phyloP scores from a whole-genome alignment of 2,888 invertebrate species.

The Myathropa florea region DNA sequence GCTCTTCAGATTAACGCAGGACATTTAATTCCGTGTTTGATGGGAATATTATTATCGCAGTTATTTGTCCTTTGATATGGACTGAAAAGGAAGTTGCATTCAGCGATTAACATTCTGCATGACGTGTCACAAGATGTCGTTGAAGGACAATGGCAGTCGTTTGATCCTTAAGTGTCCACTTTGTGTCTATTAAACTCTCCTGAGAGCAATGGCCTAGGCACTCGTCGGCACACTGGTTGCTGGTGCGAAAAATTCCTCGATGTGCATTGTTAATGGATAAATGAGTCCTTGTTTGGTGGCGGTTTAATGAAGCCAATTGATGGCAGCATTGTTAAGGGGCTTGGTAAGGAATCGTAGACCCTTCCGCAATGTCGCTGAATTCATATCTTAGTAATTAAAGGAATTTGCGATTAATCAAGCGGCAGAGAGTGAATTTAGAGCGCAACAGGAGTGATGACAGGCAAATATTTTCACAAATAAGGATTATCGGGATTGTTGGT shows the following conservation, averaged over 20 bases:
- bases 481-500: slow-evolving; percentile 43
- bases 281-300: slow-evolving; percentile 40
- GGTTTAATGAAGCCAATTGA: slow-evolving; percentile 67
- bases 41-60: slow-evolving; percentile 65
- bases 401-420: slow-evolving; percentile 33
- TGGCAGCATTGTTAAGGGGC: slow-evolving; percentile 33
- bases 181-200: slow-evolving; percentile 67
- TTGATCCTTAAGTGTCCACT: slow-evolving; percentile 69
- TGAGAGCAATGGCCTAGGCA: slow-evolving; percentile 31
- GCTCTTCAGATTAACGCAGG: slow-evolving; percentile 72
- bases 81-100: slow-evolving; percentile 71
- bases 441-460: slow-evolving; percentile 5
- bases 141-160: slow-evolving; percentile 52
- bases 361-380: not conserved
- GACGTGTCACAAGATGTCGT: slow-evolving; percentile 38
- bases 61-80: slow-evolving; percentile 33
- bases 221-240: slow-evolving; percentile 19
- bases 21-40: slow-evolving; percentile 72
- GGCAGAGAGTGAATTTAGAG: not conserved
- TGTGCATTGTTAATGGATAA: not conserved
- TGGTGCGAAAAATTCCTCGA: slow-evolving; percentile 45
- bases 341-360: not conserved
- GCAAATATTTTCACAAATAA: slow-evolving; percentile 51
- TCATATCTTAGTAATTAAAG: slow-evolving; percentile 25
- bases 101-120: slow-evolving; percentile 67